Evolutionary conservation across 2,888 invertebrate species (phyloP), one percentile per base, ranked within the genome.

Genomic region (Coleophora flavipennella): DNA sequence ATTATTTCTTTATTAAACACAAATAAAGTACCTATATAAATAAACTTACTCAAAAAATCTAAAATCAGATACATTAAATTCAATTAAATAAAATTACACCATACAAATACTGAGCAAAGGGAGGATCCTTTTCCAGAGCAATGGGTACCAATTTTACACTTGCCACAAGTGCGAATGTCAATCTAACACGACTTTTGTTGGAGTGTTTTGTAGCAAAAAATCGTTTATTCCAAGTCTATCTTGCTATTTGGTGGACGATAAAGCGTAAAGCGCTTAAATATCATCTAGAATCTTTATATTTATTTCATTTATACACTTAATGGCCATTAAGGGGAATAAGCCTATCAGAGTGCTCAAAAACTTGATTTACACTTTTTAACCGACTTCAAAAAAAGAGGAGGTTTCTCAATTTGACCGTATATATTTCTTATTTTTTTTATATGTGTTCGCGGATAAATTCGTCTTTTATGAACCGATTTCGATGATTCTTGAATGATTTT

Each of bases 91-190:
- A 20, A 20, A 20, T 20, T 20, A 20, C 20, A 3, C 20, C 20
- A 20, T 20, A 20, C 20, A 20, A 20, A 20, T 20, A 20, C 3
- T 20, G 6, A 20, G 20, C 34, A 36, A 36, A 37, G 39, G 33
- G 38, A 33, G 44, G 50, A 56, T 63, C 62, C 60, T 37, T 58
- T 57, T 60, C 52, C 55, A 57, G 59, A 62, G 50, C 43, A 41
- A 42, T 43, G 45, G 42, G 46, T 46, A 49, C 62, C 53, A 55
- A 62, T 62, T 62, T 60, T 53, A 64, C 70, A 72, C 69, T 70
- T 63, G 70, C 67, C 65, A 57, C 69, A 67, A 70, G 59, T 62
- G 59, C 53, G 49, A 66, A 70, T 75, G 75, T 72, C 75, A 77
- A 72, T 77, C 71, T 59, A 59, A 61, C 49, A 50, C 42, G 43